Evolutionary conservation across 2,888 invertebrate species (phyloP), one percentile per base, ranked within the genome.

Genomic region (Ceriagrion tenellum): DNA sequence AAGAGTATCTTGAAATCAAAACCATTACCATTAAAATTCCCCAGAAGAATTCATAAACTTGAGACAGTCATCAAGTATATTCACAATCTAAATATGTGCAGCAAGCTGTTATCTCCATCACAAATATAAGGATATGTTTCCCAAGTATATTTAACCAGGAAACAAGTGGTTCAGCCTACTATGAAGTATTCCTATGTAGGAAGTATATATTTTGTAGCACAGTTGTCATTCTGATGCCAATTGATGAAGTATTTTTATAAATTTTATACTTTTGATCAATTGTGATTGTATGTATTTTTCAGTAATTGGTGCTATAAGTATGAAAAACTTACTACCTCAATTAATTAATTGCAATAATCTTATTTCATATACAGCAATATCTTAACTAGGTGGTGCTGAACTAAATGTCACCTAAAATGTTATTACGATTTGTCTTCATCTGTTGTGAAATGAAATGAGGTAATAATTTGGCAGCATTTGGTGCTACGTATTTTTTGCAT

Each of bases 1-100:
- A 98, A 96, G 98, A 98, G 96, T 99, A 99, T 96, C 97, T 98
- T 96, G 98, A 99, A 97, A 97, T 97, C 12, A 99, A 99, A 97
- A 98, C 98, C 8, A 97, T 99, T 90, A 98, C 98, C 6, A 97
- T 98, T 96, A 96, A 97, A 96, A 96, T 97, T 96, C 96, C 96
- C 90, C 95, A 96, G 95, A 96, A 99, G 97, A 98, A 98, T 40
- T 93, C 69, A 35, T 93, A 93, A 93, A 35, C 59, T 59, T 8
- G 20, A 59, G 59, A 2, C 18, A 59, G 4, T 20, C 2, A 20
- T 2, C 59, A 20, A 20, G 16, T 59, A 59, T 59, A 59, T 59
- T 12, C 47, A 8, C 8, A 47, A 47, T 4, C 47, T 4, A 47
- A 47, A 47, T 47, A 47, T 47, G 13, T 59, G 59, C 59, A 59